Evolutionary conservation across 1,140 invertebrate species (phyloP).

Genomic region (Drosophila kepulauana): DNA sequence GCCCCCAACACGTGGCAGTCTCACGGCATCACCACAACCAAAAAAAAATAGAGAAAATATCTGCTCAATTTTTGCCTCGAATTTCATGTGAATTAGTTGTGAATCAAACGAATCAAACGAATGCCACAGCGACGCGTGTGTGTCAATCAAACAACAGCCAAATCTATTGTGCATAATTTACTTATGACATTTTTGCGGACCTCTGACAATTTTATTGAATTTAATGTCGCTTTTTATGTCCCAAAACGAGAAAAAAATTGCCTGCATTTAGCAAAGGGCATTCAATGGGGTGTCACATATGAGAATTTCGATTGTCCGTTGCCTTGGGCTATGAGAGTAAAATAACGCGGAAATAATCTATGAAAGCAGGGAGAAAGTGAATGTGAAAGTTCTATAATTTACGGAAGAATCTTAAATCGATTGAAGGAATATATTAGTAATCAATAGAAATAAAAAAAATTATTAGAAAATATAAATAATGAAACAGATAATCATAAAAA

Average conservation of each 20-base stretch:
- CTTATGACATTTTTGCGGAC: constrained; percentile 65
- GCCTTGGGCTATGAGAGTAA: not conserved
- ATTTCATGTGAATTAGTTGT: constrained; percentile 57
- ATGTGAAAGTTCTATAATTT: not conserved
- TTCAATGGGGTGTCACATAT: not conserved
- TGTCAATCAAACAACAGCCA: constrained; percentile 65
- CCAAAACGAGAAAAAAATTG: not conserved
- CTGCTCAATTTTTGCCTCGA: constrained; percentile 46
- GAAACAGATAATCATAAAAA: too few relatives aligned
- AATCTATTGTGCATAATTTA: constrained; percentile 80
- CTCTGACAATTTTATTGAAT: constrained; percentile 71
- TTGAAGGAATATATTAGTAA: not conserved
- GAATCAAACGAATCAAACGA: constrained; percentile 65
- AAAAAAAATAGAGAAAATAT: constrained; percentile 32
- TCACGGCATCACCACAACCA: constrained; percentile 47
- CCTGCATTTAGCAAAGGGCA: not conserved
- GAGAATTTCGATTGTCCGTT: not conserved
- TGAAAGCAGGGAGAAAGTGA: too few relatives aligned
- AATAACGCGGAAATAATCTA: not conserved
- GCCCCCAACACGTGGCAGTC: constrained; percentile 60
- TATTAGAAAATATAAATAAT: too few relatives aligned
- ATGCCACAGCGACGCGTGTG: constrained; percentile 70
- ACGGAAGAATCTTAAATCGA: not conserved
- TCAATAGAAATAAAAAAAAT: too few relatives aligned
- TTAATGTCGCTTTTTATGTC: constrained; percentile 24